phyloP scores from a whole-genome alignment of 2,797 vertebrate genomes.

The Coregonus sp. region DNA sequence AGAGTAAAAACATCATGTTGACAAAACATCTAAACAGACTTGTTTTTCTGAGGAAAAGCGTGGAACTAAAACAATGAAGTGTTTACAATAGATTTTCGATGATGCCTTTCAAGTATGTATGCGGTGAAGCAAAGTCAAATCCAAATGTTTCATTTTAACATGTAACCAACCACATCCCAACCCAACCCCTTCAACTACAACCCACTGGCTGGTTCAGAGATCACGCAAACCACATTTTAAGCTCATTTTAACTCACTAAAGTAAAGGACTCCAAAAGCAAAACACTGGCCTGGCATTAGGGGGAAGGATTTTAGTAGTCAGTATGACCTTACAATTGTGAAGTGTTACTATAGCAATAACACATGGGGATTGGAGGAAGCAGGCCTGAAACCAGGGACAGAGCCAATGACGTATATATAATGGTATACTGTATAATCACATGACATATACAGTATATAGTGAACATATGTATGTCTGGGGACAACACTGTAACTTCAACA shows the following conservation, averaged over 20 bases:
- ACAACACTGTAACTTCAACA: background rate
- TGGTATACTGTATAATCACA: background rate
- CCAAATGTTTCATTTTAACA: background rate
- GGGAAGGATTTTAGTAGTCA: conserved; percentile 38
- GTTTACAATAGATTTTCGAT: conserved; percentile 24
- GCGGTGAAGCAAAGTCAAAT: background rate
- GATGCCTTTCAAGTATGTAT: conserved; percentile 30
- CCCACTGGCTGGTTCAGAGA: conserved; percentile 15
- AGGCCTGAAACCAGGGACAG: background rate
- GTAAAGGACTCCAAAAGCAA: conserved; percentile 3
- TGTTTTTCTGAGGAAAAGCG: conserved; percentile 27
- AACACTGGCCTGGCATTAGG: background rate
- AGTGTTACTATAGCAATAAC: conserved; percentile 1
- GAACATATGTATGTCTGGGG: too few relatives aligned
- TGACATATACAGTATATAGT: background rate
- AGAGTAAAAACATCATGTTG: conserved; percentile 11
- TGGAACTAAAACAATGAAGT: conserved; percentile 28
- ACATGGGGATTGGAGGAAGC: conserved; percentile 13
- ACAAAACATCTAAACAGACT: conserved; percentile 16
- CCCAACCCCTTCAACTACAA: conserved; percentile 18
- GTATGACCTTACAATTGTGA: background rate
- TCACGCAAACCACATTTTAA: conserved; percentile 31
- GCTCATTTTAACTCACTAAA: conserved; percentile 22
- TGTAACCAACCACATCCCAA: conserved; percentile 36
- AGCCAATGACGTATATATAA: background rate